Percentiles rank a stretch among this genome's conserved stretches.
These are phyloP conservation scores for Pseudomyrmex flavicornis DNA, from an alignment of 1,140 invertebrate genomes.

Conservation along the genomic window DNA sequence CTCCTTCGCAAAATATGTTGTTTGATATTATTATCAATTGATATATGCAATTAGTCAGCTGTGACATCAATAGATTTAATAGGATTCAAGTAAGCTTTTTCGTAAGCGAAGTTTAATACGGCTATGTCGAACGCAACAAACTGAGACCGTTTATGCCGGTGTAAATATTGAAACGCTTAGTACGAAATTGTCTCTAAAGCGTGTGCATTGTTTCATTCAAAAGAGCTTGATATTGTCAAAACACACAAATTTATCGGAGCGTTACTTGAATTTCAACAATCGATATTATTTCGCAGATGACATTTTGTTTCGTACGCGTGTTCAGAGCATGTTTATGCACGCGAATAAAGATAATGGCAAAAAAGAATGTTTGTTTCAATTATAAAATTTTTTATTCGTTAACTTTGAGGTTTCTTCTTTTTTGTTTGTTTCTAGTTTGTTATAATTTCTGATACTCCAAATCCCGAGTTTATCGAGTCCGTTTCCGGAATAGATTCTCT, in stretches of 20 bases:
- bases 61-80: neutral
- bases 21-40: too few species aligned
- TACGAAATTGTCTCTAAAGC: conserved; percentile 13
- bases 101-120: neutral
- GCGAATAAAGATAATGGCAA: too few species aligned
- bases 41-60: neutral
- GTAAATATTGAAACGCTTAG: neutral
- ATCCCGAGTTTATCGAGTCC: too few species aligned
- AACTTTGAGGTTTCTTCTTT: too few species aligned
- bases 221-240: neutral
- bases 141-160: neutral
- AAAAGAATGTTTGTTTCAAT: too few species aligned
- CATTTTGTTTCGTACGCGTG: neutral
- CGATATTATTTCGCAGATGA: neutral
- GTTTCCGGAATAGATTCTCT: too few species aligned
- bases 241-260: conserved; percentile 15
- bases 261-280: neutral
- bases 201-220: conserved; percentile 1
- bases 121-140: neutral
- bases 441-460: too few species aligned
- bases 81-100: conserved; percentile 6
- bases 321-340: too few species aligned
- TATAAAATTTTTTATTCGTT: too few species aligned
- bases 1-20: too few species aligned
- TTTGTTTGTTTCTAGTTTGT: too few species aligned